Conservation (phyloP, 2,888 invertebrate genomes). For the Caenorhabditis japonica region DNA sequence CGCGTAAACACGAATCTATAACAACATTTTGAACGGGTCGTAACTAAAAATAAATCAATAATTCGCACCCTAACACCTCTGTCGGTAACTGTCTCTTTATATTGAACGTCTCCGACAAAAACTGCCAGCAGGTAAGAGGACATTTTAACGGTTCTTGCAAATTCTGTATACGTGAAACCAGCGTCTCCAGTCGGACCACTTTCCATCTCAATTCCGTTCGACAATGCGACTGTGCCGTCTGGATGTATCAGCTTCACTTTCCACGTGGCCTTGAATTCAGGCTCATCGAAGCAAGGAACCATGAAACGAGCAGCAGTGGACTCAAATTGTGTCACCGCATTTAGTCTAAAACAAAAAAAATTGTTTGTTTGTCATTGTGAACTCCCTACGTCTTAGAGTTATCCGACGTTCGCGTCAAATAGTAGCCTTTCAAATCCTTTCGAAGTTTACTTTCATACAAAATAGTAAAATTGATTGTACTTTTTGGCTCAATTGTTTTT, state of each 20-base stretch:
- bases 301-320: constrained; percentile 71
- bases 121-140: constrained; percentile 91
- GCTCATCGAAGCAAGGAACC: constrained; percentile 76
- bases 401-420: constrained; percentile 2
- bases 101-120: constrained; percentile 87
- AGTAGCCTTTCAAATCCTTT: constrained; percentile 54
- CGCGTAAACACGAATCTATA: constrained; percentile 80
- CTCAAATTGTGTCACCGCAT: constrained; percentile 74
- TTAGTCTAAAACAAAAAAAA: constrained; percentile 57
- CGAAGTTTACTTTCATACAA: constrained; percentile 61
- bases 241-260: constrained; percentile 55
- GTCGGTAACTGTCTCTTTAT: constrained; percentile 82
- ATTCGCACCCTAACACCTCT: constrained; percentile 82
- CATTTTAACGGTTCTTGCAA: constrained; percentile 82
- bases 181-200: constrained; percentile 72
- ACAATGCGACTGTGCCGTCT: constrained; percentile 64
- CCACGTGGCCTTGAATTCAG: constrained; percentile 64
- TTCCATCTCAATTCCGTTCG: constrained; percentile 46
- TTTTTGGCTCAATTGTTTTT: not conserved
- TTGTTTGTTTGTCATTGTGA: constrained; percentile 40
- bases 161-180: constrained; percentile 83
- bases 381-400: not conserved
- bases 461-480: constrained; percentile 19
- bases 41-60: too few relatives aligned
- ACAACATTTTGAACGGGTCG: too few relatives aligned